Evolutionary conservation across 2,797 vertebrate genomes (phyloP), one percentile per base, ranked within the genome.

Genomic region (Cyclura pinguis): DNA sequence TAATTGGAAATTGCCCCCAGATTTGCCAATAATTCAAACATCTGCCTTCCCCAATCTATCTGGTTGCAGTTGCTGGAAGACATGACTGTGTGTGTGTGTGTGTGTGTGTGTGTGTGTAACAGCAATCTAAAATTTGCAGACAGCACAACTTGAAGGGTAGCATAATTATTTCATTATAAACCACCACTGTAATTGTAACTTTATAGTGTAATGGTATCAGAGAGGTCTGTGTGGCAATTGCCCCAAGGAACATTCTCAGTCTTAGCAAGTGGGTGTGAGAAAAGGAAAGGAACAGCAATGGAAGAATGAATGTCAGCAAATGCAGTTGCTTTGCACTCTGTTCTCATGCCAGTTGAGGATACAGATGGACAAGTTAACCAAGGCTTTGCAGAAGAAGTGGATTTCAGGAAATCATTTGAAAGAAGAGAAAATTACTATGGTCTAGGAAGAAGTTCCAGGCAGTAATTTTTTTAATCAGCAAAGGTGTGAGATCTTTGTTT

Each of bases 401-500:
- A 22, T 74, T 84, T 27, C 55, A 32, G 24, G 67, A 69, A 69
- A 13, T 29, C 67, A 13, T 69, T 32, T 32, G 10, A 69, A 32
- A 9, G 10, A 69, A 69, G 67, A 69, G 67, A 69, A 32, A 69
- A 69, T 69, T 62, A 29, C 22, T 6, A 62, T 64, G 24, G 29
- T 13, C 57, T 64, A 38, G 16, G 12, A 67, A 27, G 27, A n/a
- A 85, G 1, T 73, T 86, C 6, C 52, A 57, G 24, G 22, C 24
- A 35, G 12, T 32, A 32, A 47, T 74, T 20, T 1, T 59, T 57
- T 82, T 57, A 47, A 74, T 59, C 47, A 47, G 8, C 8, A 32
- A 80, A 4, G 4, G n/a, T 91, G 87, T 12, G 93, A 3, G 89
- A 47, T 93, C 96, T 87, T 88, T 91, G 90, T 93, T 92, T 94